Conservation (phyloP, 2,113 vertebrate genomes). For the Cygnus atratus region DNA sequence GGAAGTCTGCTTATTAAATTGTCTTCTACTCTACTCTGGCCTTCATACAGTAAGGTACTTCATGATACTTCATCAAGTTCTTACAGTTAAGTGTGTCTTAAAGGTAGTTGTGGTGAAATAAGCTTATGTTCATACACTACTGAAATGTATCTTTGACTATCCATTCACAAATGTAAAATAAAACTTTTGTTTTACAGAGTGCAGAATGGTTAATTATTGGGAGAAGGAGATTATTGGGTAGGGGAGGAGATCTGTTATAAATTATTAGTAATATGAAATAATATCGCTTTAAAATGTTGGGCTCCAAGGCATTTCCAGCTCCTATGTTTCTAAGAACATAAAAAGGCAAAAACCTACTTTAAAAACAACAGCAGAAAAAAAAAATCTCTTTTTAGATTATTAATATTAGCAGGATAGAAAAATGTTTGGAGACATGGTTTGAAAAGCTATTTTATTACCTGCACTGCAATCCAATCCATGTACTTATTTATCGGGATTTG, state of each 20-base stretch:
- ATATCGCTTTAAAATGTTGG: not conserved
- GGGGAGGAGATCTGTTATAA: not conserved
- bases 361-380: not conserved
- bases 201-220: not conserved
- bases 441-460: conserved; percentile 11
- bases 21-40: not conserved
- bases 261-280: not conserved
- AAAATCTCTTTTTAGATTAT: not conserved
- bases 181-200: not conserved
- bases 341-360: not conserved
- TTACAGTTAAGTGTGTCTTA: not conserved
- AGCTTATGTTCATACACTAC: not conserved
- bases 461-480: not conserved
- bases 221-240: not conserved
- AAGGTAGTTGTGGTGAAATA: not conserved
- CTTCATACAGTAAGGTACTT: not conserved
- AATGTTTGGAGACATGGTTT: not conserved
- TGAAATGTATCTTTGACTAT: not conserved
- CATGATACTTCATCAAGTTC: not conserved
- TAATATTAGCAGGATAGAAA: not conserved
- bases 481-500: conserved; percentile 20
- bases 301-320: not conserved
- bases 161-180: not conserved
- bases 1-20: not conserved
- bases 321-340: not conserved